These are phyloP conservation scores for Apostichopus japonicus DNA, from an alignment of 35 echinoderm and acorn worm species.

Conservation along the genomic window DNA sequence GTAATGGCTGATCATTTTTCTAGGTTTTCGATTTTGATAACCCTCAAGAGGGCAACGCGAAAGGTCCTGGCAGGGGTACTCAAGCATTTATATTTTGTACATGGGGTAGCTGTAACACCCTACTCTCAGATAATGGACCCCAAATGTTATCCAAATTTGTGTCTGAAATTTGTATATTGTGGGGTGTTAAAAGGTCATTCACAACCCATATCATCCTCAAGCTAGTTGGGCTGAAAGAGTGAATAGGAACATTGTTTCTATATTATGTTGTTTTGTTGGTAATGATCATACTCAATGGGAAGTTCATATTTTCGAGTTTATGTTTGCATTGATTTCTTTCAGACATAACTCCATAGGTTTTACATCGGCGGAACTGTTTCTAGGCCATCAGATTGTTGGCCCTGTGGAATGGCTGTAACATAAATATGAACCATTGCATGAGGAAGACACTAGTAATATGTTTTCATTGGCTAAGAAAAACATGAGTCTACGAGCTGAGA, in stretches of 20 bases:
- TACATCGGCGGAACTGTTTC: conserved; percentile 1
- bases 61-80: background rate
- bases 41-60: background rate
- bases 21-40: conserved; percentile 10
- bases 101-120: background rate
- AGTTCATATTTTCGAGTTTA: background rate
- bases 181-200: background rate
- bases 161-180: background rate
- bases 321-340: background rate
- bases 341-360: background rate
- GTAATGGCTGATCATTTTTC: conserved; percentile 36
- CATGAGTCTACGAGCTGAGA: background rate
- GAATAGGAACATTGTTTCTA: no score
- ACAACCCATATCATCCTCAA: background rate
- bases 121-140: background rate
- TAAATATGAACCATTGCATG: background rate
- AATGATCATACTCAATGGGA: conserved; percentile 1
- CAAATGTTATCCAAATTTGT: background rate
- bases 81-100: background rate
- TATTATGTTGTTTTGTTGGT: no score
- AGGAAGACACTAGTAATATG: background rate
- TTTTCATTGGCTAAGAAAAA: background rate
- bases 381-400: conserved; percentile 2
- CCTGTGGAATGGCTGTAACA: conserved; percentile 19
- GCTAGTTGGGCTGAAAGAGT: background rate